Base-by-base conservation (phyloP, 2,113 vertebrate species). In the Hyla sarda region DNA sequence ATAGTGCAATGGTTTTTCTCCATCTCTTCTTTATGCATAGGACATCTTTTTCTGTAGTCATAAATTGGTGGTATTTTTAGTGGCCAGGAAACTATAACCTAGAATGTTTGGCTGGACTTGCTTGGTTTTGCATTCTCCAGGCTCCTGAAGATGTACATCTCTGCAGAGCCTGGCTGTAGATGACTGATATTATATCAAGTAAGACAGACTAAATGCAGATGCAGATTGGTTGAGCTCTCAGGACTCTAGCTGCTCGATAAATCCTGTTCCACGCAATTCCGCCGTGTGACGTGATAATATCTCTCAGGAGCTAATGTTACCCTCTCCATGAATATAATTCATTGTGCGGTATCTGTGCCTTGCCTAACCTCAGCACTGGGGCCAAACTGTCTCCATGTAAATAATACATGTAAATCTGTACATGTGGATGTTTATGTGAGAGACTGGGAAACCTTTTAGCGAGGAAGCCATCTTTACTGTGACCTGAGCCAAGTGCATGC, bases 371-470 rank as follows among this genome's bases (percentile, higher is more conserved):
- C 76, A 30, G 76, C 17, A 19, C 30, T 14, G 30, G 54, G 77
- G 54, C 77, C 77, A 34, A n/a, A 60, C 76, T 58, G 77, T 60
- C 77, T 80, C 32, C 54, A 80, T 60, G 54, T 80, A 62, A 80
- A 62, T 80, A 80, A 60, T 80, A 80, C 77, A 80, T 58, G 52
- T 58, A 79, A 79, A 79, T 79, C 76, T 79, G 76, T 32, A 60
- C 54, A 21, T 2, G 12, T 41, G 54, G 32, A 37, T 80, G 54
- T 62, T 80, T 17, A 80, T 80, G 77, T 79, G 77, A 13, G 54
- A 80, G 76, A 45, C 30, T 12, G 32, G 56, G 52, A 23, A 45
- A 45, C 77, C 77, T 80, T 60, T 58, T 62, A 80, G 54, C 1
- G 11, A 80, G 54, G 28, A 32, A 16, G 17, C 34, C 54, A 54